Base-by-base conservation (phyloP, 37 sponge, comb jelly and placozoan species). In the Halisarca cf. caerulea region DNA sequence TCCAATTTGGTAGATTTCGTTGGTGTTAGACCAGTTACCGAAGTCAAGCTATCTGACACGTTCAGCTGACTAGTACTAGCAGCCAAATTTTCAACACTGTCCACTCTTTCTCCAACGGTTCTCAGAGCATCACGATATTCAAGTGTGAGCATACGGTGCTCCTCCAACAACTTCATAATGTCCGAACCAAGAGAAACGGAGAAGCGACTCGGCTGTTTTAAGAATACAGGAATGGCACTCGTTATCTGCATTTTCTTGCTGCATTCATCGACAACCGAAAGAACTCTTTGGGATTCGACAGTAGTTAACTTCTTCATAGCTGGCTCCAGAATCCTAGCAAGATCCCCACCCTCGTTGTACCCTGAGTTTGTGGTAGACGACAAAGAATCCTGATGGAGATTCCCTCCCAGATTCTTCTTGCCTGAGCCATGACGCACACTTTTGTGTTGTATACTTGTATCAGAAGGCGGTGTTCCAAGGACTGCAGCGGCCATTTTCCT, bases 281-380 rank as follows among this genome's bases (percentile, higher is more conserved):
- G 73, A 0, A 98, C 89, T 8, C 98, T 78, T 82, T 95, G 98
- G n/a, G 94, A 87, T 68, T 98, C 98, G 11, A 98, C 92, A 5
- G 91, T 86, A 0, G 80, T 88, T 30, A 98, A 86, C 66, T 95
- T 98, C 91, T 98, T 98, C 81, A 88, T 90, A 47, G 96, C 82
- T 35, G 98, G 98, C 30, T 87, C 90, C 7, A 97, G 86, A 55
- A 93, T 93, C 44, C 85, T 57, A 24, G 84, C 85, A 0, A 88
- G 79, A 34, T 90, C 88, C 23, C 90, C 94, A 20, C 74, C 47
- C 17, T 59, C 41, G 32, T 66, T 69, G 43, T 37, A 41, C 2
- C 24, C 30, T 20, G 77, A 36, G 24, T n/a, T 74, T 42, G 77
- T 24, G 1, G 77, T 74, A 2, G 77, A 74, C 24, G 42, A n/a